phyloP scores from a whole-genome alignment of 1,140 invertebrate species.

The Drosophila kohkoa region DNA sequence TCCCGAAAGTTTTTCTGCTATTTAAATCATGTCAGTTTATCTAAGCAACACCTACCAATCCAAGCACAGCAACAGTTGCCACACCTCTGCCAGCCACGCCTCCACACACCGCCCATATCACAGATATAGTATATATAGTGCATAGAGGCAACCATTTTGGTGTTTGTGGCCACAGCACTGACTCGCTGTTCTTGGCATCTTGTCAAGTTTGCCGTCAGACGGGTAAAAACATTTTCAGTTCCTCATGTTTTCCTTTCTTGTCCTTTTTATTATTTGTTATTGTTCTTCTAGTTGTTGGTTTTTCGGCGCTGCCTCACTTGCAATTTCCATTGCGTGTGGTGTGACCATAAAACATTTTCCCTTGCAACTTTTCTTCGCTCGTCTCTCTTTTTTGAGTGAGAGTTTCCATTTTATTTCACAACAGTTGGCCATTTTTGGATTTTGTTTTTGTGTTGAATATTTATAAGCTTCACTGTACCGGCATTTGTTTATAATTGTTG shows the following conservation, averaged over 20 bases:
- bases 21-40: constrained; percentile 83
- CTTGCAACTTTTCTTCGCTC: constrained; percentile 20
- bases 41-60: constrained; percentile 63
- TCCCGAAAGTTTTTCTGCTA: constrained; percentile 78
- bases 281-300: background rate
- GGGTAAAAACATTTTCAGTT: constrained; percentile 39
- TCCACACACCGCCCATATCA: background rate
- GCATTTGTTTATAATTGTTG: constrained; percentile 1
- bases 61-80: constrained; percentile 71
- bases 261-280: background rate
- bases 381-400: background rate
- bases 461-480: constrained; percentile 1
- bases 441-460: constrained; percentile 11
- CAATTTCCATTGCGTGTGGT: constrained; percentile 64
- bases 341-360: constrained; percentile 55
- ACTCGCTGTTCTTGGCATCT: constrained; percentile 73
- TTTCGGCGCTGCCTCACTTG: constrained; percentile 38
- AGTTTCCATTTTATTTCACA: constrained; percentile 16
- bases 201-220: constrained; percentile 70
- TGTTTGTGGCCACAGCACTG: constrained; percentile 54
- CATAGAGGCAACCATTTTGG: constrained; percentile 25
- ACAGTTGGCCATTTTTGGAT: constrained; percentile 36
- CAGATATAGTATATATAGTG: background rate
- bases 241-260: background rate
- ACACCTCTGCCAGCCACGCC: constrained; percentile 57